Evolutionary conservation across 2,113 vertebrate genomes (phyloP), one percentile per base, ranked within the genome.

Genomic region (Emydocephalus ijimae): DNA sequence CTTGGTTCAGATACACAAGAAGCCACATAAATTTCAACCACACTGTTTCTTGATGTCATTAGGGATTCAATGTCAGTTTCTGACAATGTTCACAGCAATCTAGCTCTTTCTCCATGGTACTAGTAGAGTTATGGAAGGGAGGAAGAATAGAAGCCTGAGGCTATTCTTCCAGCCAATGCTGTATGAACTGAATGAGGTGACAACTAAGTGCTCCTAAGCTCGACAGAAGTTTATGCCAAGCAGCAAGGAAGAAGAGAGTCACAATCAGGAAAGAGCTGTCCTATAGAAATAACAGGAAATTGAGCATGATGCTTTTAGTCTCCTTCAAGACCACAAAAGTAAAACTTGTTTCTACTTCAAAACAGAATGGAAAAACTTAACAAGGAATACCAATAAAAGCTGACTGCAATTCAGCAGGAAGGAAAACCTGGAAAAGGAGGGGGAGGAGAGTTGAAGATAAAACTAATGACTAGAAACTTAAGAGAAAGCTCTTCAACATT

Each of bases 141-240:
- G 21, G 34, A 81, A 2, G 69, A 81, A 81, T 10, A 43, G 74
- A 81, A 81, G 74, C 74, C 74, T 81, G 74, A 43, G 74, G 92
- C 92, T 90, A 48, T 92, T 89, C 64, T 89, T 45, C 57, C n/a
- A 74, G 88, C 69, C 88, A 92, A 74, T 89, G 59, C 21, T 1
- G 52, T 69, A 89, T 92, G 88, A 89, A 55, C 34, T 85, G 55
- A 89, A 92, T 86, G 92, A 92, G 74, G 29, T 59, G 88, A 92
- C 88, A 92, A 85, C 7, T 92, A 88, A 89, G 34, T 50, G 54
- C 69, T 89, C 85, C 54, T 59, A 89, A 89, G 12, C 43, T 89
- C 89, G 54, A 52, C 43, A 85, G 88, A 90, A 85, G 69, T 55
- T 85, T 89, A 89, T 90, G 92, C 92, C 88, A 92, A 92, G 54